phyloP scores from a whole-genome alignment of 1,140 invertebrate genomes.

The Papilio glaucus region DNA sequence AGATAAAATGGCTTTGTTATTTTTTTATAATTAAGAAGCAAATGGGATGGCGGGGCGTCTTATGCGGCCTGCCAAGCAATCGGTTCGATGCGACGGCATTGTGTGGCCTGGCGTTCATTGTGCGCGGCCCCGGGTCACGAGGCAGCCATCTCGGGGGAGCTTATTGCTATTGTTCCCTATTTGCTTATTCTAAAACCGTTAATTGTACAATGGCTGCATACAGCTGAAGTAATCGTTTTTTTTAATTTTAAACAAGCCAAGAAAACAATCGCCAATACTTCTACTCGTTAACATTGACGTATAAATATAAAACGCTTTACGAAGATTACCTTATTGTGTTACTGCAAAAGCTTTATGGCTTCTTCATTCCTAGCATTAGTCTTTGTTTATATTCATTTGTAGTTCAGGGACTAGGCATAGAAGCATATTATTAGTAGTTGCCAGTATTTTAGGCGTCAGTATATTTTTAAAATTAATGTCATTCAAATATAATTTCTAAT shows the following conservation, averaged over 20 bases:
- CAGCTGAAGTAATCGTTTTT: constrained; percentile 9
- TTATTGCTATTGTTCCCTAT: constrained; percentile 61
- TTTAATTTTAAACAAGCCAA: constrained; percentile 20
- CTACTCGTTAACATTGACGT: constrained; percentile 29
- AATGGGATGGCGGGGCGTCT: constrained; percentile 30
- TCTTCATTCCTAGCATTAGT: constrained; percentile 9
- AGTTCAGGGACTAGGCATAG: constrained; percentile 10
- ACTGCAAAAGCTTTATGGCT: constrained; percentile 22
- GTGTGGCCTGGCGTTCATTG: constrained; percentile 56
- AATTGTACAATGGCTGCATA: constrained; percentile 40
- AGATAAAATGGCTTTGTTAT: constrained; percentile 43
- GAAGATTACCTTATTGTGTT: constrained; percentile 29
- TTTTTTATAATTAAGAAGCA: constrained; percentile 28
- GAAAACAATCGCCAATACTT: constrained; percentile 11
- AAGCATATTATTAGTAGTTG: background rate
- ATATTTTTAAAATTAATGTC: too few species aligned
- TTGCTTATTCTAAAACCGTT: constrained; percentile 55
- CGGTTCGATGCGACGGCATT: constrained; percentile 54
- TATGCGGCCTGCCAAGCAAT: constrained; percentile 53
- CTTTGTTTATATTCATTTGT: constrained; percentile 15
- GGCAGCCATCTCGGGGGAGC: constrained; percentile 57
- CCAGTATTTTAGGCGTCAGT: too few species aligned
- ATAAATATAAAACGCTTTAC: constrained; percentile 27
- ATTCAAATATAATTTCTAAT: too few species aligned
- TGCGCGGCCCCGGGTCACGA: constrained; percentile 51